phyloP scores from a whole-genome alignment of 2,888 invertebrate species.

The Seira sanloemensis region DNA sequence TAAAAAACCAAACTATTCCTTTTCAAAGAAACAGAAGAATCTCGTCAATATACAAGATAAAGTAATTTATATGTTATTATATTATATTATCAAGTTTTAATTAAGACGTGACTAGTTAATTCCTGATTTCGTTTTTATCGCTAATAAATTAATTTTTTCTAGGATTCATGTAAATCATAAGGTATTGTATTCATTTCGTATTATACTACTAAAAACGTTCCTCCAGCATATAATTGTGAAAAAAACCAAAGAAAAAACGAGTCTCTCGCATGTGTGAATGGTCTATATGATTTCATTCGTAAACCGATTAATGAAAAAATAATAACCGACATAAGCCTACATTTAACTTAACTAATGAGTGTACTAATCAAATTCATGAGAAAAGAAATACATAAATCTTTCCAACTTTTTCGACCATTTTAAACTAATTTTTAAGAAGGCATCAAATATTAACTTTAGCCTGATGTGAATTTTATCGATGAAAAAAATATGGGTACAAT shows the following conservation, averaged over 20 bases:
- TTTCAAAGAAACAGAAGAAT: constrained; percentile 38
- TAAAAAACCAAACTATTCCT: not conserved
- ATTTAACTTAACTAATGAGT: constrained; percentile 1
- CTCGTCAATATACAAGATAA: constrained; percentile 42
- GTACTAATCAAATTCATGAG: not conserved
- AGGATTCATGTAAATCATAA: too few species aligned
- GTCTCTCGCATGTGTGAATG: constrained; percentile 38
- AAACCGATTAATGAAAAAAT: too few species aligned
- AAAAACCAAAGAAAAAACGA: constrained; percentile 34
- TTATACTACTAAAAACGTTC: not conserved
- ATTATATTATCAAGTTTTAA: constrained; percentile 10
- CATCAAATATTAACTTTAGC: not conserved
- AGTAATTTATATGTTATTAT: not conserved
- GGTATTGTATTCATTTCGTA: constrained; percentile 12
- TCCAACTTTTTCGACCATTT: constrained; percentile 40
- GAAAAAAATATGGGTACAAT: constrained; percentile 42
- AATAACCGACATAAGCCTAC: not conserved
- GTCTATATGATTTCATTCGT: not conserved
- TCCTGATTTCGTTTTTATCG: not conserved
- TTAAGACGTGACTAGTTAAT: not conserved
- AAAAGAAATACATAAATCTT: not conserved
- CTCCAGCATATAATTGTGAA: too few species aligned
- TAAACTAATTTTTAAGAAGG: not conserved
- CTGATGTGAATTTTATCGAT: not conserved
- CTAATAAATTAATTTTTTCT: not conserved